Percentiles rank a stretch among this genome's conserved stretches.
phyloP scores from a whole-genome alignment of 2,797 vertebrate genomes.

The Argentina silus region DNA sequence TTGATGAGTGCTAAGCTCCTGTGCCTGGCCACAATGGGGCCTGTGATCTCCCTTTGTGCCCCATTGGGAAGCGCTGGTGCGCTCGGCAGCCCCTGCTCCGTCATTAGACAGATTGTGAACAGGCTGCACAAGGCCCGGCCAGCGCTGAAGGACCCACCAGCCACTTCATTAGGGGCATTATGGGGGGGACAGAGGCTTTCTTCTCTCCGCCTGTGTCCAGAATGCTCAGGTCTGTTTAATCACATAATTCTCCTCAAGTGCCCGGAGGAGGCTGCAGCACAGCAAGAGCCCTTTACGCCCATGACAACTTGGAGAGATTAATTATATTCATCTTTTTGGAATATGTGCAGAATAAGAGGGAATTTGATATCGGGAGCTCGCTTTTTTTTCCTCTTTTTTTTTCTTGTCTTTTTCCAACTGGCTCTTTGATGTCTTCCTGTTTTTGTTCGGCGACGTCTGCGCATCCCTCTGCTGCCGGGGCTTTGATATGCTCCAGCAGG shows the following conservation, averaged over 20 bases:
- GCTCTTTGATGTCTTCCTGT: constrained; percentile 79
- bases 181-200: constrained; percentile 88
- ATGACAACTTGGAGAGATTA: constrained; percentile 94
- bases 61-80: constrained; percentile 96
- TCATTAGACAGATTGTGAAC: constrained; percentile 98
- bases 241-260: constrained; percentile 95
- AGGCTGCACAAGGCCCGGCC: constrained; percentile 94
- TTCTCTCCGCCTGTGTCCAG: constrained; percentile 89
- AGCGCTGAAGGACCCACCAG: constrained; percentile 94
- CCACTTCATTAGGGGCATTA: constrained; percentile 98
- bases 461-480: constrained; percentile 71
- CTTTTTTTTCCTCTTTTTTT: constrained; percentile 53
- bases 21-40: constrained; percentile 89
- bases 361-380: constrained; percentile 79
- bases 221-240: constrained; percentile 98
- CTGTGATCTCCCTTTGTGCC: constrained; percentile 97
- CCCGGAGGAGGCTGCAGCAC: constrained; percentile 87
- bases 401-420: constrained; percentile 74
- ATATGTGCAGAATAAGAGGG: constrained; percentile 76
- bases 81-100: constrained; percentile 91
- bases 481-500: constrained; percentile 78
- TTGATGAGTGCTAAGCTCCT: constrained; percentile 95
- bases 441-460: constrained; percentile 77
- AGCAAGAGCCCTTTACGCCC: constrained; percentile 88
- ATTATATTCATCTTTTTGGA: constrained; percentile 89